These are phyloP conservation scores for Mastacembelus armatus DNA, from an alignment of 2,797 vertebrate species.

Conservation along the genomic window DNA sequence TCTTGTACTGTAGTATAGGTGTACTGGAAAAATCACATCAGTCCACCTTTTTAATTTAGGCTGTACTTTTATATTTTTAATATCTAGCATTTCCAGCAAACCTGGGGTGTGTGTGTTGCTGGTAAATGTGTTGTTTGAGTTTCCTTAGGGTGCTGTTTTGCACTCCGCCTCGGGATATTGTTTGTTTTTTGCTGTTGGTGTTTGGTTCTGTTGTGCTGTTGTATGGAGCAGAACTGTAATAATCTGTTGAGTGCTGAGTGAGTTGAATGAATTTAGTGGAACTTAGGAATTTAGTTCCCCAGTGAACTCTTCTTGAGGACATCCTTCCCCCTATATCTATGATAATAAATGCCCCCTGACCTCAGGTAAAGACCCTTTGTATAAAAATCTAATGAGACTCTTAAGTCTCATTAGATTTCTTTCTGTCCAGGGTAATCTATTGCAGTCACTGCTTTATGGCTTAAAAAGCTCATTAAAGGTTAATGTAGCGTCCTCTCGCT, in stretches of 20 bases:
- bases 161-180: neutral
- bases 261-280: too few species aligned
- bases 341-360: neutral
- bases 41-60: neutral
- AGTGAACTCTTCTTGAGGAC: neutral
- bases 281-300: too few species aligned
- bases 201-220: neutral
- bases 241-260: too few species aligned
- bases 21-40: too few species aligned
- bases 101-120: too few species aligned
- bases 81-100: too few species aligned
- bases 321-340: neutral
- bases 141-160: too few species aligned
- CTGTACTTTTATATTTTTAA: neutral
- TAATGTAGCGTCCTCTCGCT: neutral
- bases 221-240: neutral
- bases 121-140: too few species aligned
- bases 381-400: neutral
- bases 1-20: too few species aligned
- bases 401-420: constrained; percentile 3
- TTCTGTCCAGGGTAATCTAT: constrained; percentile 18
- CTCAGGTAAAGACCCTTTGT: neutral
- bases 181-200: neutral
- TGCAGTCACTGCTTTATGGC: constrained; percentile 2
- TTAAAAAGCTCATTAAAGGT: constrained; percentile 42